Evolutionary conservation across 2,888 invertebrate species (phyloP).

Genomic region (Harpalus rufipes): DNA sequence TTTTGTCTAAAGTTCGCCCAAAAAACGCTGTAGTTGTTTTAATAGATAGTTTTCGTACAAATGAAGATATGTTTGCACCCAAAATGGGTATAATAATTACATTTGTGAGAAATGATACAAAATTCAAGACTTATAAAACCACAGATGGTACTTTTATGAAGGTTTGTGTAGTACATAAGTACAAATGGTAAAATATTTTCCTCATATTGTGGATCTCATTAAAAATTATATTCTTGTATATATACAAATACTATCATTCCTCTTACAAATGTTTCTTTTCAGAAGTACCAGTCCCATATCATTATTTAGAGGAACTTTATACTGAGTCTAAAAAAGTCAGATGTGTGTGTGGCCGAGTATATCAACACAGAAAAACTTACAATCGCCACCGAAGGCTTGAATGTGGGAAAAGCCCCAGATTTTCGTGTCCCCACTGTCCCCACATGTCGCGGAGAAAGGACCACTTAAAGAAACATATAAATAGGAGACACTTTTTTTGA

Average conservation of each 20-base stretch:
- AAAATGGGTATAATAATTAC: too few relatives aligned
- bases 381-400: constrained; percentile 24
- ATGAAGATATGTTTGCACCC: too few relatives aligned
- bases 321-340: not conserved
- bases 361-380: not conserved
- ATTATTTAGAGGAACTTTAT: not conserved
- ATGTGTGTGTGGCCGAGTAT: not conserved
- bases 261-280: not conserved
- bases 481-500: not conserved
- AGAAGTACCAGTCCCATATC: not conserved
- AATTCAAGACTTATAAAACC: too few relatives aligned
- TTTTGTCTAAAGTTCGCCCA: too few relatives aligned
- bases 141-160: too few relatives aligned
- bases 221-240: too few relatives aligned
- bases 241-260: not conserved
- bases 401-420: constrained; percentile 72
- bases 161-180: too few relatives aligned
- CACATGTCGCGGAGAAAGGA: constrained; percentile 52
- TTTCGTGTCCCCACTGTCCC: constrained; percentile 70
- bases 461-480: constrained; percentile 6
- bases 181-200: too few relatives aligned
- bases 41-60: too few relatives aligned
- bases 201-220: too few relatives aligned
- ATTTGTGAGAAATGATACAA: too few relatives aligned
- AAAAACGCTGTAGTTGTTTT: too few relatives aligned